Evolutionary conservation across 1,140 invertebrate genomes (phyloP), one percentile per base, ranked within the genome.

Genomic region (Euwallacea fornicatus): DNA sequence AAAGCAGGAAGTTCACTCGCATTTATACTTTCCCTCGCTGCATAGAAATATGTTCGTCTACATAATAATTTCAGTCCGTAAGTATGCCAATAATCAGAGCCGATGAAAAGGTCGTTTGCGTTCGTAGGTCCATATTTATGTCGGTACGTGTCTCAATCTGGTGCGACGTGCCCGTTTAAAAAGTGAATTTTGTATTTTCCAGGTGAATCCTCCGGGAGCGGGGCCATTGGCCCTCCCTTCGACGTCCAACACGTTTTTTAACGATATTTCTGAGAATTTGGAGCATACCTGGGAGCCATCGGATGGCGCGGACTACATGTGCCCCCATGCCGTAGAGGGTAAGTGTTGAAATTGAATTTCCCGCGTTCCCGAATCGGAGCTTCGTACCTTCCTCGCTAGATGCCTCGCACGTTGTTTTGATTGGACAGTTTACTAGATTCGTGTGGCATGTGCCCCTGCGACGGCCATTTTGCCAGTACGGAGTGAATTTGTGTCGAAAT

Each of bases 391-490:
- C 21, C 21, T 33, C 21, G 21, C 1, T 33, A 33, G 21, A 33
- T 33, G 21, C 21, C 21, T 1, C 21, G 21, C 46, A 58, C 66
- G 56, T 54, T 41, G 69, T 74, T 61, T 75, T 71, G 58, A 56
- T 73, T 64, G 82, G 83, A 83, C 67, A 84, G 81, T 85, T 85
- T 86, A 83, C 84, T 81, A 85, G 81, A 82, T 84, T 84, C 82
- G 83, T 83, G 83, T 86, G 85, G 86, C 86, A 88, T 88, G 86
- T 87, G 85, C 85, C 85, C 85, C 83, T 83, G 82, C 82, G 84
- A 86, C 86, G 85, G 86, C 87, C 87, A 88, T 88, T 88, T 88
- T 87, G 86, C 86, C 79, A 86, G 86, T 87, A 86, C 83, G 82
- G 84, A 83, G 85, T 85, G 86, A 75, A 76, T 72, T 86, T 84